These are phyloP conservation scores for Danio jaintianensis DNA, from an alignment of 2,797 vertebrate genomes.

Conservation along the genomic window DNA sequence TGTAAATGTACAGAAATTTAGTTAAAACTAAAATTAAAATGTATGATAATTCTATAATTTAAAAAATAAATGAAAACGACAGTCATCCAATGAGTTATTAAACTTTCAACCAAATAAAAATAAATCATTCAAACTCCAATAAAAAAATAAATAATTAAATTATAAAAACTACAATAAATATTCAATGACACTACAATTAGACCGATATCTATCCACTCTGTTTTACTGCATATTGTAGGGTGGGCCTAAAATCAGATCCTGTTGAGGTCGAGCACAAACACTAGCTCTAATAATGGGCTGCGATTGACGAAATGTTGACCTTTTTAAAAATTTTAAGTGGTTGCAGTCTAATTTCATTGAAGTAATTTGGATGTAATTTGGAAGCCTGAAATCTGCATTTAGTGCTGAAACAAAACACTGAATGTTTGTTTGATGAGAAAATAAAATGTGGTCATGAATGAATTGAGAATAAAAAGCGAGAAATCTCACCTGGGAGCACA, in stretches of 20 bases:
- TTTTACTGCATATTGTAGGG: conserved; percentile 4
- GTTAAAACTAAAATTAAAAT: too few relatives aligned
- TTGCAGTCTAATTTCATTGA: neutral
- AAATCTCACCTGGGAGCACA: conserved; percentile 93
- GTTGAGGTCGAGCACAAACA: neutral
- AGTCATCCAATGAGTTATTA: too few relatives aligned
- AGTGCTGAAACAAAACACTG: neutral
- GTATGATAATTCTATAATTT: too few relatives aligned
- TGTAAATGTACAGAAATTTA: too few relatives aligned
- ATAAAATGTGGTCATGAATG: neutral
- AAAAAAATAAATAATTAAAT: too few relatives aligned
- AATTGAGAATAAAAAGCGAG: neutral
- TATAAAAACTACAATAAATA: too few relatives aligned
- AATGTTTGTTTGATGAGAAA: neutral
- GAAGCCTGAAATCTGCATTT: neutral
- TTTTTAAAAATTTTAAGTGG: neutral
- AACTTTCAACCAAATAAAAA: too few relatives aligned
- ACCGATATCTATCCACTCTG: neutral
- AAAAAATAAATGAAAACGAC: too few relatives aligned
- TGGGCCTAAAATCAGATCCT: conserved; percentile 56
- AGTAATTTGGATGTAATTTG: neutral
- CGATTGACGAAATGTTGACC: neutral
- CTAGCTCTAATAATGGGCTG: neutral
- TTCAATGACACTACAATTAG: too few relatives aligned
- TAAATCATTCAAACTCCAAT: too few relatives aligned